Conservation (phyloP, 2,797 vertebrate genomes). For the Schizopygopsis pylzovi region DNA sequence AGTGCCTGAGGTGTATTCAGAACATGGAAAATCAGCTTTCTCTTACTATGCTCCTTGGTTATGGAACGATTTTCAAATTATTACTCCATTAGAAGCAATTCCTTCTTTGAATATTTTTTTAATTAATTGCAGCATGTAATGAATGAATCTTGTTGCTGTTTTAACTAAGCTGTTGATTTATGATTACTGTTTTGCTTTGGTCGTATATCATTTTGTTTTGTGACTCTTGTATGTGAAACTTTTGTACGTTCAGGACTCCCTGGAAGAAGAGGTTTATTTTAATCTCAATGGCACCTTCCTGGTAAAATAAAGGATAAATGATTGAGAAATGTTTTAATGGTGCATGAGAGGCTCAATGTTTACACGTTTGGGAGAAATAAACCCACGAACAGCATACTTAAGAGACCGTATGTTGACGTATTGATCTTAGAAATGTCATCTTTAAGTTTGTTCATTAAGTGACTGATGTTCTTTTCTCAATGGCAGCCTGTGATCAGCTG, state of each 20-base stretch:
- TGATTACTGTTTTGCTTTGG: not conserved
- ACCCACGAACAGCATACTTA: not conserved
- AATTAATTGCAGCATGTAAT: too few species aligned
- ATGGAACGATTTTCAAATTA: too few species aligned
- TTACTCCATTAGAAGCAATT: too few species aligned
- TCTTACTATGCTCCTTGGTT: not conserved
- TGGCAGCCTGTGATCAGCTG: slow-evolving; percentile 93
- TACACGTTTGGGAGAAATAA: not conserved
- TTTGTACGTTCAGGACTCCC: not conserved
- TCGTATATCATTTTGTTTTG: not conserved
- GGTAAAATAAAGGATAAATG: too few species aligned
- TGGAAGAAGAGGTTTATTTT: too few species aligned
- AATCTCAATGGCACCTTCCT: not conserved
- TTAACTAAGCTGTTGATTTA: not conserved
- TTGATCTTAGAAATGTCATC: not conserved
- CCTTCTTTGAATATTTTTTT: too few species aligned
- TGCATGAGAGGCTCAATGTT: not conserved
- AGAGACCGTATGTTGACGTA: not conserved
- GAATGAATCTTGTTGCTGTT: not conserved
- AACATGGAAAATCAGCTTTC: not conserved
- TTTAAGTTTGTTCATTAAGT: not conserved
- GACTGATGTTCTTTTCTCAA: not conserved
- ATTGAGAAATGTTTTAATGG: not conserved
- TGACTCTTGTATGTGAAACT: not conserved
- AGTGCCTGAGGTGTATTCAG: too few species aligned